phyloP scores from a whole-genome alignment of 1,140 invertebrate genomes.

The Catajapyx aquilonaris region DNA sequence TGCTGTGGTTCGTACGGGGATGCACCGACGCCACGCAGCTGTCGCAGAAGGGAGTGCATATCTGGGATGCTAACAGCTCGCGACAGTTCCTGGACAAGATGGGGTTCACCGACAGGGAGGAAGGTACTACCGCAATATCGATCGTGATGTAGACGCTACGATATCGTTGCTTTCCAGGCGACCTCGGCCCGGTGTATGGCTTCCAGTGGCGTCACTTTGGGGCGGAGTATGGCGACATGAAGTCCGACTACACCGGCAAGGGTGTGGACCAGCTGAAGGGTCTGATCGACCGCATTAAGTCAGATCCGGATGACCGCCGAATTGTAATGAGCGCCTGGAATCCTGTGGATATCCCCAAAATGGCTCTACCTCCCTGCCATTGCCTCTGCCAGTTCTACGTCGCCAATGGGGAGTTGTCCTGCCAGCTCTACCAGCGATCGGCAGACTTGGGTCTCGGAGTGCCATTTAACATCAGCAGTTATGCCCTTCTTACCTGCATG shows the following conservation, averaged over 20 bases:
- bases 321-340: conserved; percentile 96
- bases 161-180: conserved; percentile 31
- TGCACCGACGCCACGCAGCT: conserved; percentile 82
- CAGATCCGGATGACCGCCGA: conserved; percentile 62
- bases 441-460: conserved; percentile 96
- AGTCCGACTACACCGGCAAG: conserved; percentile 63
- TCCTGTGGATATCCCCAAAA: conserved; percentile 62
- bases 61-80: conserved; percentile 95
- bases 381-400: conserved; percentile 92
- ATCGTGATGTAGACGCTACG: not conserved
- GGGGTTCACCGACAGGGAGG: conserved; percentile 67
- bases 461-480: conserved; percentile 97
- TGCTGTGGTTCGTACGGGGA: conserved; percentile 89
- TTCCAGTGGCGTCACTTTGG: conserved; percentile 99
- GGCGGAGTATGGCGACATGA: conserved; percentile 68
- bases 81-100: conserved; percentile 71
- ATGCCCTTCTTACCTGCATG: conserved; percentile 86
- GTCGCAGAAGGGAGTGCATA: conserved; percentile 66
- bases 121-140: conserved; percentile 30
- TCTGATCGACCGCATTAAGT: conserved; percentile 66
- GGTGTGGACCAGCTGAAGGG: conserved; percentile 79
- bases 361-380: conserved; percentile 97
- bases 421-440: conserved; percentile 88
- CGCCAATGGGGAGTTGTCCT: conserved; percentile 55
- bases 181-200: conserved; percentile 94